Evolutionary conservation across 2,888 invertebrate species (phyloP).

Genomic region (Chrysomela aeneicollis): DNA sequence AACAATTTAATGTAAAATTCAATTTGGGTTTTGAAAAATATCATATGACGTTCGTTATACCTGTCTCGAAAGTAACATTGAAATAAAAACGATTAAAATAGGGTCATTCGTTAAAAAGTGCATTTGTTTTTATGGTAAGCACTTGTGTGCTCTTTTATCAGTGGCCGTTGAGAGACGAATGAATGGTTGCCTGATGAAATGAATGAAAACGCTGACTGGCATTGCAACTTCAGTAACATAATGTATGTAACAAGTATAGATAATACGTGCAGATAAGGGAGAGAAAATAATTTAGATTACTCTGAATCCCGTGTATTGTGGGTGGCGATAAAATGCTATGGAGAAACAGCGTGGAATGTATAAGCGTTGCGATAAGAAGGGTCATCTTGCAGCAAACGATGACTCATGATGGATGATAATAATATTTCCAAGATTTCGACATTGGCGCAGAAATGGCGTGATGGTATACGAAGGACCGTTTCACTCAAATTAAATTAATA

Average conservation of each 20-base stretch:
- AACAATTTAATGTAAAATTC: no score
- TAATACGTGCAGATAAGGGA: not conserved
- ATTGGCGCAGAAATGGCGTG: not conserved
- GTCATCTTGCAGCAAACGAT: slow-evolving; percentile 41
- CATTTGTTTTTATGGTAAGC: no score
- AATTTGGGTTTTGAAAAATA: no score
- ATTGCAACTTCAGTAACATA: not conserved
- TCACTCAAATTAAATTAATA: no score
- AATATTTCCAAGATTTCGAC: slow-evolving; percentile 23
- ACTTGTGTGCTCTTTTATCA: no score
- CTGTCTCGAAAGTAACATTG: no score
- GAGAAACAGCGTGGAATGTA: slow-evolving; percentile 11
- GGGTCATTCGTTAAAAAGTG: not conserved
- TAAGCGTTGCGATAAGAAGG: slow-evolving; percentile 37
- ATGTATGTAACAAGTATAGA: not conserved
- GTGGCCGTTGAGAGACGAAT: not conserved
- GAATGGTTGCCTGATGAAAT: not conserved
- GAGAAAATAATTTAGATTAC: not conserved
- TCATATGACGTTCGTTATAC: no score
- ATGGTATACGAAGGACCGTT: no score
- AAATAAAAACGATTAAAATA: no score
- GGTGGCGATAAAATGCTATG: not conserved
- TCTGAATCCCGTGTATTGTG: not conserved
- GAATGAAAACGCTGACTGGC: not conserved
- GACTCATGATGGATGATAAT: slow-evolving; percentile 42